Base-by-base conservation (phyloP, 2,888 invertebrate genomes). In the Odontothrips loti region DNA sequence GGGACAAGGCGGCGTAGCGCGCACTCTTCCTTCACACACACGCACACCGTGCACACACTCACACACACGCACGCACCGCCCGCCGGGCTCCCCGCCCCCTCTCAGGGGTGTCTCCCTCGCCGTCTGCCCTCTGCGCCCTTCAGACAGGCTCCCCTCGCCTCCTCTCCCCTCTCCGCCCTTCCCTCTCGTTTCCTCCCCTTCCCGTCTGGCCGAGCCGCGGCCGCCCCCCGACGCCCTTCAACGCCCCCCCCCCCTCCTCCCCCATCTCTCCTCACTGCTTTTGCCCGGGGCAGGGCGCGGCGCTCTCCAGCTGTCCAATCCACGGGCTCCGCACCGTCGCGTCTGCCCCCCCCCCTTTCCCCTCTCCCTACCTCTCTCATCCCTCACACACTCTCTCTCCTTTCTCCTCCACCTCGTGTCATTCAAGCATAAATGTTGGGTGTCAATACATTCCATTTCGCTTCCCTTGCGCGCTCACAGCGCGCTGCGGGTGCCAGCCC, bases 101-200 rank as follows among this genome's bases (percentile, higher is more conserved):
- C 68, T 1, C 27, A 27, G 68, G 68, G 68, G 68, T 75, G 68
- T 23, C 68, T 75, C 68, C 68, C 68, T 75, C 68, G 68, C 68
- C 68, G 68, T 75, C 68, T 75, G 68, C 68, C 68, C 68, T 75
- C 68, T 23, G 23, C 68, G 68, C 68, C 68, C 68, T 75, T 75
- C 68, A 75, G 68, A 75, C 68, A 12, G 27, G 68, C 27, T 23
- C 68, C 68, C 68, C 68, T 75, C 68, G 10, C 68, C 68, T n/a
- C n/a, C n/a, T n/a, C n/a, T n/a, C n/a, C n/a, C n/a, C 27, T 75
- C 68, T 27, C 68, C 27, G 68, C 23, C 68, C 68, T 12, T n/a
- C 68, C 68, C 68, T 1, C 9, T 6, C 23, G n/a, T 23, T 6
- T 20, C 51, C 12, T 20, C 51, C 51, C 51, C 20, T 20, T 8